phyloP scores from a whole-genome alignment of 2,797 vertebrate genomes.

The Vipera ursinii region DNA sequence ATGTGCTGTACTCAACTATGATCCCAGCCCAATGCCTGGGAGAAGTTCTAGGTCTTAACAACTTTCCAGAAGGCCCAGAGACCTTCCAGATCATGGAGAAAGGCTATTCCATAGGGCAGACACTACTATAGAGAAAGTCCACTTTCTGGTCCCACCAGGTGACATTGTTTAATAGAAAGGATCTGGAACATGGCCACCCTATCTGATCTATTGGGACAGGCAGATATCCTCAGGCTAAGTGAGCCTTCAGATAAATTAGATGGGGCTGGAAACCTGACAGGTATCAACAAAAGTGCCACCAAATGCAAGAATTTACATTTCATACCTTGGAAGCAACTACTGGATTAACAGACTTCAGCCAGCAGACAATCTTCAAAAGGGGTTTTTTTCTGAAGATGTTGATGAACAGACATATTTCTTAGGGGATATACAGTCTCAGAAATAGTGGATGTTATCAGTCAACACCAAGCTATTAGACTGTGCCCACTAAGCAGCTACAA shows the following conservation, averaged over 20 bases:
- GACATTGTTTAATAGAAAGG: neutral
- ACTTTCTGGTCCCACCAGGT: neutral
- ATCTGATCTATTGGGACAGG: neutral
- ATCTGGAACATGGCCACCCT: neutral
- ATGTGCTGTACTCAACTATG: neutral
- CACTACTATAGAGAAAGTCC: neutral
- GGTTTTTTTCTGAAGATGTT: neutral
- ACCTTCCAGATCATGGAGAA: neutral
- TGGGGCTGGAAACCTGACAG: neutral
- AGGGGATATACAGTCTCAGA: neutral
- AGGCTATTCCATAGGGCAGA: neutral
- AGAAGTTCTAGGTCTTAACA: neutral
- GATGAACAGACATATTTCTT: neutral
- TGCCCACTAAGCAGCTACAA: neutral
- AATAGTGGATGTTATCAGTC: neutral
- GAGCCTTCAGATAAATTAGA: neutral
- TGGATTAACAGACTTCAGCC: neutral
- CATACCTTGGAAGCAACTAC: neutral
- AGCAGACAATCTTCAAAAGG: neutral
- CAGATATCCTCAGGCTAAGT: neutral
- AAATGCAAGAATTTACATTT: neutral
- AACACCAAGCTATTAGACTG: neutral
- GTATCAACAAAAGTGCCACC: neutral
- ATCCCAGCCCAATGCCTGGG: neutral
- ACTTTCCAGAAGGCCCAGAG: neutral